phyloP scores from a whole-genome alignment of 1,140 invertebrate genomes.

The Colletes latitarsis region DNA sequence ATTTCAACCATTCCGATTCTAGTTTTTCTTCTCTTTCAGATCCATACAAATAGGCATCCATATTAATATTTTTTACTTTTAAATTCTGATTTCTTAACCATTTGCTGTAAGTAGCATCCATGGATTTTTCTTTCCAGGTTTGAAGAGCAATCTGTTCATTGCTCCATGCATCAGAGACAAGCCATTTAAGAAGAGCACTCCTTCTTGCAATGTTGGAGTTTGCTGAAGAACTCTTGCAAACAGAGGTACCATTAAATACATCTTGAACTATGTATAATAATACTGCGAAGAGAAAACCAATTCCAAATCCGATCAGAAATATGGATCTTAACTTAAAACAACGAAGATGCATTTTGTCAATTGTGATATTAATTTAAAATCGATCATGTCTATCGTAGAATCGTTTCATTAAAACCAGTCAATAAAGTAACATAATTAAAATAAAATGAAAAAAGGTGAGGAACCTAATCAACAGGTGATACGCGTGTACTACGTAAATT shows the following conservation, averaged over 20 bases:
- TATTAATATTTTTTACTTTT: slow-evolving; percentile 51
- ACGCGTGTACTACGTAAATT: no score
- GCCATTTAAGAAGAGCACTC: slow-evolving; percentile 5
- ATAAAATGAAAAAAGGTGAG: no score
- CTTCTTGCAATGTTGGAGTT: not conserved
- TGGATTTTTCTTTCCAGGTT: slow-evolving; percentile 32
- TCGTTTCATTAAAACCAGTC: not conserved
- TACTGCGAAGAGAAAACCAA: slow-evolving; percentile 61
- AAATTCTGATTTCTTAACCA: slow-evolving; percentile 69
- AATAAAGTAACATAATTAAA: not conserved
- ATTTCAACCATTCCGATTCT: slow-evolving; percentile 74
- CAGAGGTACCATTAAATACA: slow-evolving; percentile 22
- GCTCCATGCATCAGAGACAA: not conserved
- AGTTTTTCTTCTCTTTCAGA: slow-evolving; percentile 20
- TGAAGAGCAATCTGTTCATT: slow-evolving; percentile 30
- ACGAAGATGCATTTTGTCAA: slow-evolving; percentile 30
- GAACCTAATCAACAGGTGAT: no score
- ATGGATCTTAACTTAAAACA: slow-evolving; percentile 30
- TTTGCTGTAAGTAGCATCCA: slow-evolving; percentile 58
- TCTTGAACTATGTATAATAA: slow-evolving; percentile 36
- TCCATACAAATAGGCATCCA: slow-evolving; percentile 71
- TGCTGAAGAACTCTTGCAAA: not conserved
- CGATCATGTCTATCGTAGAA: not conserved
- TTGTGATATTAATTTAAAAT: not conserved
- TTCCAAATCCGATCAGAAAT: slow-evolving; percentile 61